Evolutionary conservation across 2,797 vertebrate species (phyloP), one percentile per base, ranked within the genome.

Genomic region (Pogoniulus pusillus): DNA sequence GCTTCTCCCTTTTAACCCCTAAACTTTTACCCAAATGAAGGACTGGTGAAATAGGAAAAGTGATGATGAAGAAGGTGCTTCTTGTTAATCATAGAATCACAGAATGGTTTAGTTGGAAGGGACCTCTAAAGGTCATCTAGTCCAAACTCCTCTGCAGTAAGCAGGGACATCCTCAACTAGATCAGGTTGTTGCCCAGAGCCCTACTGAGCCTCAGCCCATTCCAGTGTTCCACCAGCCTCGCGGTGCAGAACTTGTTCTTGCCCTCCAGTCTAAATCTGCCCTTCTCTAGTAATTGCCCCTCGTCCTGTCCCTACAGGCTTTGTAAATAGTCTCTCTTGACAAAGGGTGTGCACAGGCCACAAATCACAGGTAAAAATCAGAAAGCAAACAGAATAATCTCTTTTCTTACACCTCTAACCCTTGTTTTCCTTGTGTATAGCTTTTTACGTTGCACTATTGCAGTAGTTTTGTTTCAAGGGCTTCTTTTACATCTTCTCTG

Each of bases 401-500:
- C 41, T 82, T 80, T 47, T 76, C 65, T 75, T 72, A 70, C 19
- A 45, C 10, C 63, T 74, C 85, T 64, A 78, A 45, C 47, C 41
- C 47, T 82, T 94, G 47, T 74, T 51, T 80, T 91, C 75, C 63
- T 87, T 63, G 22, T 47, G 39, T 20, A 75, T 20, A 85, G 63
- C 51, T 90, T 95, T 93, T 82, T 62, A 49, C 72, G 64, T 47
- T 64, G 29, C 34, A 26, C 89, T 83, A 10, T 41, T 78, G 57
- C 60, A 17, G 68, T 81, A 41, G 5, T 72, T 94, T 87, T 80
- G n/a, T 80, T 76, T 64, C 65, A 72, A 91, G 43, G n/a, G 22
- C 53, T 94, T 89, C 71, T 93, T 92, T 91, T 60, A 71, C 64
- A 81, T 93, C 70, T 78, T 91, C 80, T 78, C 35, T 76, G 32